Base-by-base conservation (phyloP, 2,888 invertebrate species). In the Xylota sylvarum region DNA sequence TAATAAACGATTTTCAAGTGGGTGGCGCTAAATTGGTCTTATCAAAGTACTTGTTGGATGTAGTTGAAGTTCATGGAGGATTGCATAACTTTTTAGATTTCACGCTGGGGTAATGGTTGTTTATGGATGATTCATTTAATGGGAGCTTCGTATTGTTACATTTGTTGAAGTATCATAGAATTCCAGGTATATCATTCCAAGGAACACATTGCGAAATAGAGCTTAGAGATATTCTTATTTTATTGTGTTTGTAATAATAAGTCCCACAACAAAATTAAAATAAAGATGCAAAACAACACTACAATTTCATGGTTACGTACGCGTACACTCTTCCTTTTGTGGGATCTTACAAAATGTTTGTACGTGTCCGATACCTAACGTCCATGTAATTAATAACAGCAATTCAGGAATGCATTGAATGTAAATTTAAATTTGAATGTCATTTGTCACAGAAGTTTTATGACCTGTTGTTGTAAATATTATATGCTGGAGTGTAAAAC, bases 21-120 rank as follows among this genome's bases (percentile, higher is more conserved):
- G 40, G 58, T 76, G 64, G 40, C 64, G 40, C 62, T 74, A 55
- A 80, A 76, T 58, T 80, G 32, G 43, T 50, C 74, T 80, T 80
- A 84, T 79, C 60, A 56, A 32, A 56, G 10, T 40, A 12, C 14
- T 40, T 27, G 17, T 14, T 14, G n/a, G 19, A 10, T 17, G 69
- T 17, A 17, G 27, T 43, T 35, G 17, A 52, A 67, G 50, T 69
- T 56, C 30, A 55, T 30, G 43, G 69, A 1, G 17, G 4, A 37
- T 17, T 69, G 40, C 12, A 55, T 67, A 52, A 52, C 14, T 27
- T 58, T 52, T 64, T 50, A 12, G 27, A 12, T 12, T 50, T 50
- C 3, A 0, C 23, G 1, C 17, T 17, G 2, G 46, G 46, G 6
- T 14, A 46, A 7, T 17, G 17, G 46, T 1, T 46, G 6, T 27